phyloP scores from a whole-genome alignment of 2,888 invertebrate genomes.

The Cerceris ruficornis region DNA sequence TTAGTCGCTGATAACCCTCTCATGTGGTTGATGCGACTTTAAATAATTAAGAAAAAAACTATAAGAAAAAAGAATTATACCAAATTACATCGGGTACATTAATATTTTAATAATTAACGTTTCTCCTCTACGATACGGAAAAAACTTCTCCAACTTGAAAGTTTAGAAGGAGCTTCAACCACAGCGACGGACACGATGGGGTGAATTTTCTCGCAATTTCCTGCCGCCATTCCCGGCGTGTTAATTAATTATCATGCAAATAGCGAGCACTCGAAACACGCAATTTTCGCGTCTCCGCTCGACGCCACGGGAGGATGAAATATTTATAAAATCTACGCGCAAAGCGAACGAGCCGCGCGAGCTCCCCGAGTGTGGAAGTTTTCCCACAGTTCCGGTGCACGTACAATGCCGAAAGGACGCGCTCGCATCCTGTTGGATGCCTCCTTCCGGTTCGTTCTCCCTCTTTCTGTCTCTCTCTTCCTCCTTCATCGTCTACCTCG shows the following conservation, averaged over 20 bases:
- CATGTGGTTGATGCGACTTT: too few species aligned
- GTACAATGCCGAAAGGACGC: constrained; percentile 73
- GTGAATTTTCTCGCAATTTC: constrained; percentile 3
- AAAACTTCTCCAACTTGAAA: too few species aligned
- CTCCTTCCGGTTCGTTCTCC: constrained; percentile 71
- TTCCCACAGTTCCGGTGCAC: constrained; percentile 77
- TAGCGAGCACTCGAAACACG: constrained; percentile 29
- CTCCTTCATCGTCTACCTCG: constrained; percentile 14
- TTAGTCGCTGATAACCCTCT: too few species aligned
- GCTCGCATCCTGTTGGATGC: constrained; percentile 72
- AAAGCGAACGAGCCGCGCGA: constrained; percentile 20
- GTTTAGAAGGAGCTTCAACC: too few species aligned
- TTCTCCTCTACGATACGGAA: too few species aligned
- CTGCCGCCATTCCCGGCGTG: constrained; percentile 30
- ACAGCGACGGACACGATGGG: too few species aligned
- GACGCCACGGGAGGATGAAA: constrained; percentile 15
- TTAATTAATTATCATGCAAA: constrained; percentile 70
- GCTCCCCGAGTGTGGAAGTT: constrained; percentile 69
- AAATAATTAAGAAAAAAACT: too few species aligned
- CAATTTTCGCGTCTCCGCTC: constrained; percentile 43
- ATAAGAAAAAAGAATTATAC: too few species aligned
- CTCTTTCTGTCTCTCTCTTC: constrained; percentile 28
- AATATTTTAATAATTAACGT: too few species aligned
- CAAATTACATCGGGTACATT: too few species aligned
- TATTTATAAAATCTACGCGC: constrained; percentile 47